Base-by-base conservation (phyloP, 2,888 invertebrate species). In the Bibio marci region DNA sequence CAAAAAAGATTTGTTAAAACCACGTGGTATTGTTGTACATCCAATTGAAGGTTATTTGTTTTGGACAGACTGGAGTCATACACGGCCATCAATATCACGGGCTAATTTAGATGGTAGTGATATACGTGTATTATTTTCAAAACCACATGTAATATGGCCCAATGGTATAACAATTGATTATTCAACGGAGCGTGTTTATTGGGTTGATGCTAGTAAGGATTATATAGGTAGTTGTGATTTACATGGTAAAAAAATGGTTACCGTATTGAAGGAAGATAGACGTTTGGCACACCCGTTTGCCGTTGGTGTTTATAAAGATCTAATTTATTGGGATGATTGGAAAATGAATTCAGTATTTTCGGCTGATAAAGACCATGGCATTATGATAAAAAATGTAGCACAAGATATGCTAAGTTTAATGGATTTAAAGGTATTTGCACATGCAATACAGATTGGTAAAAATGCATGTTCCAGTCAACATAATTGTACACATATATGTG, bases 241-340 rank as follows among this genome's bases (percentile, higher is more conserved):
- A 32, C 69, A 82, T 48, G 86, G 86, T 0, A 63, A 64, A 30
- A 62, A 67, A 50, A 75, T 83, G 48, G 71, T 69, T 45, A 74
- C 74, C 49, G 71, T 86, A 7, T 58, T 80, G 11, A 63, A 68
- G 44, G 68, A 75, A 41, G 71, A 73, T 41, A 71, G 71, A 1
- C 69, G 73, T 34, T 76, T 82, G 0, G 70, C 77, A 0, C 87
- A 88, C 67, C 88, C 88, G 5, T 90, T 87, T 53, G 80, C 86
- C 0, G 78, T 90, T 0, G 83, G 80, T 0, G 77, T 90, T 0
- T 76, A 82, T 51, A 90, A 90, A 58, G 79, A 82, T 50, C 70
- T 71, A 48, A 73, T 91, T 69, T 88, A 80, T 52, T 90, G 88
- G 88, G 82, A 88, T 51, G 90, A 90, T 55, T 87, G 85, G 86